Base-by-base conservation (phyloP, 2,113 vertebrate genomes). In the Erpornis zantholeuca region DNA sequence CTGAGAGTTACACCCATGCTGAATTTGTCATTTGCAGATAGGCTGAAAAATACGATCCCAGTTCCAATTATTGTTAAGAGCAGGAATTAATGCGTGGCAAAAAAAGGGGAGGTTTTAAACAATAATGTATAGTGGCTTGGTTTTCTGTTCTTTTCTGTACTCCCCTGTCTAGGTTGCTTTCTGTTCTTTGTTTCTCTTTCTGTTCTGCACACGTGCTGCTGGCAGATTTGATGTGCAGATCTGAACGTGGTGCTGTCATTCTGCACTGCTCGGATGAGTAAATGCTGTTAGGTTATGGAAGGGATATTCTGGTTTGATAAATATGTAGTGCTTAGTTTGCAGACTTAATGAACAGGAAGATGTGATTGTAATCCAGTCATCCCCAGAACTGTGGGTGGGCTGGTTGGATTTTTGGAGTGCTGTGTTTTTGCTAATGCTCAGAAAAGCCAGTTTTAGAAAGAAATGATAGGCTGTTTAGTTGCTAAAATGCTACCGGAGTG, bases 181-280 rank as follows among this genome's bases (percentile, higher is more conserved):
- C 82, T 90, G 70, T 75, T 96, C 97, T 97, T 97, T 96, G 83
- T 97, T 96, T 94, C 94, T 93, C 90, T 94, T 96, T 86, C 88
- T 66, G 91, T 78, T 90, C 50, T 42, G 73, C 29, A 68, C 75
- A 94, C 28, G 66, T 97, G 93, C 96, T 96, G 35, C 63, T 56
- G 63, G 82, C 73, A 91, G 86, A 70, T 66, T 80, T 80, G 82
- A 5, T 92, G 56, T 84, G 69, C 84, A 85, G 84, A 83, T 77
- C 29, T 52, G 44, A 91, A 73, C 24, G 71, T 72, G 70, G 19
- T 6, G 50, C 65, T 92, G 82, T 52, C 66, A 65, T 75, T 90
- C 90, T 89, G 52, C 64, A 9, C 89, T 80, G 69, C 71, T 87
- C 24, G 1, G 83, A 73, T 42, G 31, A 73, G 86, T 92, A 95